Evolutionary conservation across 1,140 invertebrate species (phyloP), one percentile per base, ranked within the genome.

Genomic region (Solenopsis fugax): DNA sequence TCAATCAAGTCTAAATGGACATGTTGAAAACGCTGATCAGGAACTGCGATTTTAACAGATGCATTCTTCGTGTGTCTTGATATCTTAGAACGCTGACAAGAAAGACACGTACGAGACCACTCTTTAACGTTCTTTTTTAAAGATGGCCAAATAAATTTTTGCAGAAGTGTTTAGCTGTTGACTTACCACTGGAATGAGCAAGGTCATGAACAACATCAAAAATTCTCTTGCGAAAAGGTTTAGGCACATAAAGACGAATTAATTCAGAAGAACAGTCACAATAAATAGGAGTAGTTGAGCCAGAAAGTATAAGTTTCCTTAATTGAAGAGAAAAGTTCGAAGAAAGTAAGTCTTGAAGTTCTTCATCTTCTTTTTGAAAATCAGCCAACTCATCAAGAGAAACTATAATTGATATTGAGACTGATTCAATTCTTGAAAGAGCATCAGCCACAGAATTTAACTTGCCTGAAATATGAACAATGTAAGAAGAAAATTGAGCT

Each of bases 1-100:
- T 64, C 73, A 9, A 86, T 54, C 0, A 86, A 16, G 24, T 86
- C 72, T 0, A 77, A 7, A 52, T 86, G 54, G 0, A 86, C 45
- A 41, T 86, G 54, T 1, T 52, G 21, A 18, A 80, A 86, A 13
- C 75, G 37, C 34, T 34, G 29, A 13, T 58, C 21, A 0, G 64
- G 64, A 21, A 78, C 4, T 1, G 21, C 16, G 1, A 86, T 86
- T 0, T 58, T 24, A 0, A 60, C 6, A 2, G 73, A 62, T 2
- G 13, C 0, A 6, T 37, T 56, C 5, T 60, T 58, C 7, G 12
- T 75, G 3, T 87, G 77, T 9, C 50, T 16, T 2, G 50, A 21
- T 3, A 81, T 67, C 3, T 87, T 86, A 0, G 45, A 18, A 7
- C 9, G 13, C 50, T 81, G 69, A 45, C 77, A 87, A 4, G 24